phyloP scores from a whole-genome alignment of 2,113 vertebrate species.

The Melanotaenia duboulayi region DNA sequence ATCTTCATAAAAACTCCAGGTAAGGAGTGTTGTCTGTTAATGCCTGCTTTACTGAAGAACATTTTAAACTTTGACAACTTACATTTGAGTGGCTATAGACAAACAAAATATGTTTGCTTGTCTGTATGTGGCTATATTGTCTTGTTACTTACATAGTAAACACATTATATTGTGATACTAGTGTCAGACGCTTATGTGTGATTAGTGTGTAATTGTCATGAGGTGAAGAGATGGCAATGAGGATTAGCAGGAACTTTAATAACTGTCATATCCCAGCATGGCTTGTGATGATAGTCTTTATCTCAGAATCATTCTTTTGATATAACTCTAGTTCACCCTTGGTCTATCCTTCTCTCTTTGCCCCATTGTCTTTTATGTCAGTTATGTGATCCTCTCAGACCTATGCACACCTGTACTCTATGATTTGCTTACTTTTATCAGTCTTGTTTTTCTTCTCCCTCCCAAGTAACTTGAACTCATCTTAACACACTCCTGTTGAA shows the following conservation, averaged over 20 bases:
- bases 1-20: conserved; percentile 3
- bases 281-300: conserved; percentile 62
- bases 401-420: conserved; percentile 23
- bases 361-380: conserved; percentile 64
- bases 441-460: conserved; percentile 45
- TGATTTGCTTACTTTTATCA: conserved; percentile 46
- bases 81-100: conserved; percentile 25
- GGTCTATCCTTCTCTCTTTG: conserved; percentile 58
- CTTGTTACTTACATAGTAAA: conserved; percentile 13
- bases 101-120: conserved; percentile 2
- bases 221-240: conserved; percentile 12
- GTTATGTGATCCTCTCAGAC: conserved; percentile 60
- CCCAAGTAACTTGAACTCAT: conserved; percentile 59
- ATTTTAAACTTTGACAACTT: conserved; percentile 25
- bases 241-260: conserved; percentile 49
- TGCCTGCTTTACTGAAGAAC: conserved; percentile 2
- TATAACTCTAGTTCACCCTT: conserved; percentile 61
- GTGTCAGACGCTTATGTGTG: conserved; percentile 20
- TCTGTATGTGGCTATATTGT: background rate
- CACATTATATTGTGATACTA: conserved; percentile 4
- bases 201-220: conserved; percentile 34
- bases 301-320: conserved; percentile 60
- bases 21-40: background rate
- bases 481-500: conserved; percentile 45
- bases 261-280: conserved; percentile 39